Base-by-base conservation (phyloP, 2,797 vertebrate species). In the Gobionotothen gibberifrons region DNA sequence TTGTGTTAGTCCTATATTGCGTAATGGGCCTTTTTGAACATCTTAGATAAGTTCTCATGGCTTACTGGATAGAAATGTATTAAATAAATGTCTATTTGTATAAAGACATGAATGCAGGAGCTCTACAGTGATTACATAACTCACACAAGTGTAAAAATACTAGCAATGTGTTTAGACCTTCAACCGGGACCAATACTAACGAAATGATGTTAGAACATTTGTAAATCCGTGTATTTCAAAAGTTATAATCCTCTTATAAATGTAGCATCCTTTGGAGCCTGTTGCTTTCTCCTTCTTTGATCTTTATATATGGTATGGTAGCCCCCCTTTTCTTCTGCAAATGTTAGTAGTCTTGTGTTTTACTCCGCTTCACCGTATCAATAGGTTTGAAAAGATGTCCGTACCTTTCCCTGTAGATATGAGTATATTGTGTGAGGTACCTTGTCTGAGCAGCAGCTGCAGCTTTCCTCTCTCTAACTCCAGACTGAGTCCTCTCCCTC, bases 391-490 rank as follows among this genome's bases (percentile, higher is more conserved):
- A 11, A 13, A 19, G 5, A 22, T 47, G 19, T 68, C n/a, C 21
- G 26, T 26, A n/a, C 6, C 14, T 40, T 3, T 32, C 1, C 22
- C 32, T 9, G 71, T 42, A 21, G 16, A 19, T 16, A 13, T 19
- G 2, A 22, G 49, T 0, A 19, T 19, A n/a, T 22, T 55, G 40
- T 26, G 40, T 26, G 26, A 2, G 57, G 3, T 96, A 98, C 97
- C 97, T 96, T 92, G 94, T 85, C 93, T 93, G 89, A 97, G 91
- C 76, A 96, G 89, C 75, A 98, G 90, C 58, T 91, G 94, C 10
- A 99, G 92, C 72, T 93, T 96, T 76, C 97, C 97, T 93, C 94
- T 92, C 85, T 93, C 87, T 76, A 99, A 85, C 83, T 96, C 96
- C 95, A 99, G 66, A 10, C 90, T 95, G 44, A 98, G 89, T 40